Conservation (phyloP, 2,113 vertebrate species). For the Clarias magur region DNA sequence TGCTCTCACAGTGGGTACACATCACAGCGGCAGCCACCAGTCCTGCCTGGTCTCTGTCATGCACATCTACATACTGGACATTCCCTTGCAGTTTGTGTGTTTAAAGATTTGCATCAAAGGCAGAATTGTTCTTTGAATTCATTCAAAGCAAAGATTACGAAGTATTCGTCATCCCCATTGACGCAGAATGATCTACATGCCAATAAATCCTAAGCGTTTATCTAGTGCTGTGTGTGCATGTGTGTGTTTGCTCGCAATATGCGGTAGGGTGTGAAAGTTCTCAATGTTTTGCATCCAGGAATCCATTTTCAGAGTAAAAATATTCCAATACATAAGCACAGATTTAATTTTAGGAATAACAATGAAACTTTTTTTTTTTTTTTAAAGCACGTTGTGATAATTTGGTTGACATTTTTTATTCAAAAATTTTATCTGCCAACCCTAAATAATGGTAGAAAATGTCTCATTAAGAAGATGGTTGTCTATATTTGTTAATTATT, state of each 20-base stretch:
- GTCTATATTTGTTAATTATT: too few species aligned
- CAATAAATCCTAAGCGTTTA: neutral
- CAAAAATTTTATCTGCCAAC: too few species aligned
- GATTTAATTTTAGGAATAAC: neutral
- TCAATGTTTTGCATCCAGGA: neutral
- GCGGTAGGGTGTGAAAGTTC: neutral
- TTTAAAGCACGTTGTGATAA: too few species aligned
- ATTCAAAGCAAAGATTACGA: neutral
- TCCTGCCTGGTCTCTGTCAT: neutral
- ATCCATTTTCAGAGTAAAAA: neutral
- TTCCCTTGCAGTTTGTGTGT: neutral
- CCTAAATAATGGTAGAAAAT: too few species aligned
- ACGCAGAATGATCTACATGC: neutral
- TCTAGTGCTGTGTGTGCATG: neutral
- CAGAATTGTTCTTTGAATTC: neutral
- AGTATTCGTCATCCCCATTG: neutral
- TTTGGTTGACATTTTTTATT: too few species aligned
- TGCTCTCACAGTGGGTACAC: slow-evolving; percentile 37
- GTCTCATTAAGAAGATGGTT: too few species aligned
- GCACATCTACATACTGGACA: neutral
- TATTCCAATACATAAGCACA: neutral
- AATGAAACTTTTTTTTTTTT: too few species aligned
- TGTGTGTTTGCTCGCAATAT: neutral
- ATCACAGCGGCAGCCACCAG: neutral
- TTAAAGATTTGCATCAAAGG: neutral